Evolutionary conservation across 1,140 invertebrate species (phyloP).

Genomic region (Drosophila kepulauana): DNA sequence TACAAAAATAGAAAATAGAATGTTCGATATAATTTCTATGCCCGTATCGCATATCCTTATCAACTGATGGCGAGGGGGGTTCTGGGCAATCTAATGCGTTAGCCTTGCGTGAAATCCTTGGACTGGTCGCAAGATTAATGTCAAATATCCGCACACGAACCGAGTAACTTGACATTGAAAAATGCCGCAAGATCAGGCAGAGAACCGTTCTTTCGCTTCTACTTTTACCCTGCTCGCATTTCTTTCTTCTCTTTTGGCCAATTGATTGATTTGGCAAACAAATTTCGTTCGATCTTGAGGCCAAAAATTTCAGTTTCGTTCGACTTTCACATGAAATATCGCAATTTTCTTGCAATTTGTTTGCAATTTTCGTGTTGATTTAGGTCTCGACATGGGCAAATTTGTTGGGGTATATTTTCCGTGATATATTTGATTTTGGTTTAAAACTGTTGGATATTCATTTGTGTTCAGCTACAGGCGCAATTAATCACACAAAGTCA

Average conservation of each 20-base stretch:
- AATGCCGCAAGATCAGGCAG: slow-evolving; percentile 59
- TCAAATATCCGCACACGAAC: slow-evolving; percentile 34
- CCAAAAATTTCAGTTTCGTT: slow-evolving; percentile 33
- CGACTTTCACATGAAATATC: slow-evolving; percentile 59
- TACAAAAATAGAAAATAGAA: neutral
- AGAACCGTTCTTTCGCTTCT: slow-evolving; percentile 3
- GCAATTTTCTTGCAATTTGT: slow-evolving; percentile 70
- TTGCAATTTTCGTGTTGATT: slow-evolving; percentile 76
- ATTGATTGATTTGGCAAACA: slow-evolving; percentile 78
- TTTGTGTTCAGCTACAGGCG: slow-evolving; percentile 2
- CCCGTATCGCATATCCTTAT: slow-evolving; percentile 28
- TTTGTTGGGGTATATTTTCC: slow-evolving; percentile 14
- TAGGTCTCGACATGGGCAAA: slow-evolving; percentile 54
- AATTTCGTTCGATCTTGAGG: slow-evolving; percentile 59
- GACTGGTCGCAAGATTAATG: slow-evolving; percentile 70
- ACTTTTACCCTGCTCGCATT: slow-evolving; percentile 23
- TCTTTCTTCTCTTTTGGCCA: neutral
- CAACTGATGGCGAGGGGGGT: neutral
- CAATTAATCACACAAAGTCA: slow-evolving; percentile 24
- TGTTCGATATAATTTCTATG: slow-evolving; percentile 4
- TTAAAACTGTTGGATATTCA: slow-evolving; percentile 29
- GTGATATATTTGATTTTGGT: slow-evolving; percentile 18
- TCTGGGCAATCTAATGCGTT: slow-evolving; percentile 39
- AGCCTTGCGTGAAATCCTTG: slow-evolving; percentile 67
- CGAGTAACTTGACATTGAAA: slow-evolving; percentile 59